Percentiles rank a stretch among this genome's conserved stretches.
phyloP scores from a whole-genome alignment of 2,113 vertebrate genomes.

The Mormyrus iriodes region DNA sequence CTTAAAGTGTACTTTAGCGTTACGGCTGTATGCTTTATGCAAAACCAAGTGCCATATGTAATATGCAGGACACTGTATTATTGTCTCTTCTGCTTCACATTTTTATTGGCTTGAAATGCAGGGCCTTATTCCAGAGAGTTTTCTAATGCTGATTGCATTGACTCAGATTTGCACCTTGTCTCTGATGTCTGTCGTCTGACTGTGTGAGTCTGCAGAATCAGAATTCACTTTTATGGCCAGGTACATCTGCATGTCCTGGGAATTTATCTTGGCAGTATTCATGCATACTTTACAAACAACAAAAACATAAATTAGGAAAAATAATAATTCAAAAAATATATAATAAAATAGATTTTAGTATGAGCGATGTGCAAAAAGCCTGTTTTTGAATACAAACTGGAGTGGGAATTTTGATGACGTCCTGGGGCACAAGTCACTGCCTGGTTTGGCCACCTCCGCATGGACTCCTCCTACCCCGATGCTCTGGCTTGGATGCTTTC shows the following conservation, averaged over 20 bases:
- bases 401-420: not conserved
- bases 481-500: not conserved
- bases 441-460: not conserved
- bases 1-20: not conserved
- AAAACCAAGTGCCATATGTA: not conserved
- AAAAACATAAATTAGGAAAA: not conserved
- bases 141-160: not conserved
- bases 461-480: not conserved
- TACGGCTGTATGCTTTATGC: not conserved
- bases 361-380: not conserved
- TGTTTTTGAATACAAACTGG: conserved; percentile 14
- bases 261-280: not conserved
- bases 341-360: not conserved
- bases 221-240: not conserved
- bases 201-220: not conserved
- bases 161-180: not conserved
- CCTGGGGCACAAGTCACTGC: not conserved
- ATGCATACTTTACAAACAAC: not conserved
- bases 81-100: not conserved
- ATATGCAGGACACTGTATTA: not conserved
- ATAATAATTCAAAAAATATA: not conserved
- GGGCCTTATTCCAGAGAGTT: not conserved
- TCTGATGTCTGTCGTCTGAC: not conserved
- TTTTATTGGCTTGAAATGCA: not conserved
- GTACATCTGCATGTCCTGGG: not conserved